These are phyloP conservation scores for Leguminivora glycinivorella DNA, from an alignment of 1,140 invertebrate species.

Conservation along the genomic window DNA sequence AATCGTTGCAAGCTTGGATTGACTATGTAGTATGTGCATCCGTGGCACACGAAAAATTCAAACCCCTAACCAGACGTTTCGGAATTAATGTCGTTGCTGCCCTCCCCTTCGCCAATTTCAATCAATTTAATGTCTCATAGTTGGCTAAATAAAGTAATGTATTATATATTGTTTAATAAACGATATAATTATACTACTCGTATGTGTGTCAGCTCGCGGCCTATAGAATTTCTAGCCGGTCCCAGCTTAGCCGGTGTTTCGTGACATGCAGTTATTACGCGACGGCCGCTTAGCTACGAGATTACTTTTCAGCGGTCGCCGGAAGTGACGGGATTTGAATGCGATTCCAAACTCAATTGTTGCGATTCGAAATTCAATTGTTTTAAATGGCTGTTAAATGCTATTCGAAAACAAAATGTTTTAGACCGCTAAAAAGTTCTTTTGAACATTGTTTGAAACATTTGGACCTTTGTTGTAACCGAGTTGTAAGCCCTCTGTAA, in stretches of 20 bases:
- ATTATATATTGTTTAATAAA: too few species aligned
- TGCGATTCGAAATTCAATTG: not conserved
- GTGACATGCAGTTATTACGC: conserved; percentile 22
- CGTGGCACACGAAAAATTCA: too few species aligned
- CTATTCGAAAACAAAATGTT: not conserved
- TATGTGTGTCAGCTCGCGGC: not conserved
- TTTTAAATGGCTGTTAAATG: not conserved
- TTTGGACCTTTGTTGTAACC: too few species aligned
- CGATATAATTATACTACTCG: too few species aligned
- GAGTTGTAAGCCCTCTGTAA: not conserved
- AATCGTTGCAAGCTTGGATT: too few species aligned
- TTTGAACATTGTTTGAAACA: too few species aligned
- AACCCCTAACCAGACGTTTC: too few species aligned
- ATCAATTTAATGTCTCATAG: too few species aligned
- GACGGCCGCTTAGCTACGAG: not conserved
- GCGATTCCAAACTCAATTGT: not conserved
- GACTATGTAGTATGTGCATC: too few species aligned
- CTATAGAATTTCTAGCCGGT: not conserved
- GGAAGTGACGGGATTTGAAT: not conserved
- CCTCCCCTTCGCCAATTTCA: too few species aligned
- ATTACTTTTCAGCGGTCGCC: conserved; percentile 25
- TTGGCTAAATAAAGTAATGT: too few species aligned
- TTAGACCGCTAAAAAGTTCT: not conserved
- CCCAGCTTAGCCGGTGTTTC: not conserved
- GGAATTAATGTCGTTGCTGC: too few species aligned